phyloP scores from a whole-genome alignment of 2,113 vertebrate genomes.

The Poeciliopsis prolifica region DNA sequence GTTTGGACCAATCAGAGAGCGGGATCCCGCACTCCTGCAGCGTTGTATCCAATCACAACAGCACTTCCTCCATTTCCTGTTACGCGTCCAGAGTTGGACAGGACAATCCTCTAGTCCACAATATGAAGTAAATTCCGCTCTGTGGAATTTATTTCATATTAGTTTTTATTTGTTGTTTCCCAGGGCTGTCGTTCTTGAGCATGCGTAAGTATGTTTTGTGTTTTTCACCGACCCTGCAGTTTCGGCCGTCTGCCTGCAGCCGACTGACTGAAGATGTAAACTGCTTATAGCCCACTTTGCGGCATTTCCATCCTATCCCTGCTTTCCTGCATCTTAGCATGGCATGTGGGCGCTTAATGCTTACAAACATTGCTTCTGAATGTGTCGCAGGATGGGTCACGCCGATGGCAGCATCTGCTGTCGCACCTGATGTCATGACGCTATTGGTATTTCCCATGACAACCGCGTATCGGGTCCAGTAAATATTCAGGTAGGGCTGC shows the following conservation, averaged over 20 bases:
- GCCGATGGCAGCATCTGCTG: slow-evolving; percentile 41
- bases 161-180: not conserved
- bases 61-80: slow-evolving; percentile 73
- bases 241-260: not conserved
- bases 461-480: slow-evolving; percentile 60
- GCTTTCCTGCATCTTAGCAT: not conserved
- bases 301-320: slow-evolving; percentile 20
- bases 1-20: slow-evolving; percentile 66
- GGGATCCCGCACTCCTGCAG: slow-evolving; percentile 12
- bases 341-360: not conserved
- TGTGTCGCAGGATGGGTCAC: slow-evolving; percentile 33
- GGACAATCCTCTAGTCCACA: slow-evolving; percentile 47
- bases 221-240: not conserved
- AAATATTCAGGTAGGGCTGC: slow-evolving; percentile 55
- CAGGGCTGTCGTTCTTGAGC: slow-evolving; percentile 9
- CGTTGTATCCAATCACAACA: slow-evolving; percentile 67
- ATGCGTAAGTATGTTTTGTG: slow-evolving; percentile 50
- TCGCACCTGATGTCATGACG: slow-evolving; percentile 64
- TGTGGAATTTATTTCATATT: slow-evolving; percentile 3
- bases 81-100: slow-evolving; percentile 47
- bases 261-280: slow-evolving; percentile 38
- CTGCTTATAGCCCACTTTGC: slow-evolving; percentile 65
- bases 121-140: slow-evolving; percentile 46
- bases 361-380: not conserved
- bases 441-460: slow-evolving; percentile 62